phyloP scores from a whole-genome alignment of 2,888 invertebrate species.

The Amorpha juglandis region DNA sequence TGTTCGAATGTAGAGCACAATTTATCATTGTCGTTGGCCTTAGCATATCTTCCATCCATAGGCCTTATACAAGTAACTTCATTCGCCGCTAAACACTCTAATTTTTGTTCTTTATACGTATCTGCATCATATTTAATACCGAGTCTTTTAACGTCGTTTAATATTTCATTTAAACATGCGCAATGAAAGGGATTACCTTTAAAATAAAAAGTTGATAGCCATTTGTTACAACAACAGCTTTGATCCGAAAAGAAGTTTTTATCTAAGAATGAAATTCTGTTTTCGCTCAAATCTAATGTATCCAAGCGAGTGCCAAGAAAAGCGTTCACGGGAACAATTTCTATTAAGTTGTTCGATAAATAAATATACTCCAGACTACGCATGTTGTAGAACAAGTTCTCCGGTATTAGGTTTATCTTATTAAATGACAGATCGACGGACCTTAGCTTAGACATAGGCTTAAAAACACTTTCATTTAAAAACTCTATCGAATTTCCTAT shows the following conservation, averaged over 20 bases:
- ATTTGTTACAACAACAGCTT: slow-evolving; percentile 57
- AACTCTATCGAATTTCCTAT: slow-evolving; percentile 57
- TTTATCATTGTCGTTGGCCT: neutral
- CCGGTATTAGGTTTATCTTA: slow-evolving; percentile 56
- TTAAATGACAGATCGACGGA: slow-evolving; percentile 60
- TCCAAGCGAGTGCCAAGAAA: slow-evolving; percentile 61
- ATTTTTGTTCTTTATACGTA: slow-evolving; percentile 57
- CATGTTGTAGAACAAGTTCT: slow-evolving; percentile 58
- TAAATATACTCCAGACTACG: slow-evolving; percentile 56
- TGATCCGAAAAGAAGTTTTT: slow-evolving; percentile 70
- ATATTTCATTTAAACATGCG: slow-evolving; percentile 61
- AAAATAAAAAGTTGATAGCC: slow-evolving; percentile 63
- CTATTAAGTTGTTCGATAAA: slow-evolving; percentile 63
- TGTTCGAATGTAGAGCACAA: neutral
- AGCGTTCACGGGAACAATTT: slow-evolving; percentile 58
- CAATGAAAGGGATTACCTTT: slow-evolving; percentile 77
- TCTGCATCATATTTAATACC: slow-evolving; percentile 57
- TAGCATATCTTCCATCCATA: slow-evolving; percentile 21
- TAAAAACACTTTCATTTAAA: slow-evolving; percentile 56
- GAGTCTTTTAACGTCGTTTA: slow-evolving; percentile 61
- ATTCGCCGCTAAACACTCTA: slow-evolving; percentile 61
- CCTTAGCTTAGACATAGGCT: slow-evolving; percentile 57
- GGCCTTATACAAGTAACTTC: slow-evolving; percentile 63
- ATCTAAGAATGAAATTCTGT: slow-evolving; percentile 64
- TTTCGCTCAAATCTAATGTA: slow-evolving; percentile 63